These are phyloP conservation scores for Tetraneura akinire DNA, from an alignment of 1,140 invertebrate species.

Conservation along the genomic window DNA sequence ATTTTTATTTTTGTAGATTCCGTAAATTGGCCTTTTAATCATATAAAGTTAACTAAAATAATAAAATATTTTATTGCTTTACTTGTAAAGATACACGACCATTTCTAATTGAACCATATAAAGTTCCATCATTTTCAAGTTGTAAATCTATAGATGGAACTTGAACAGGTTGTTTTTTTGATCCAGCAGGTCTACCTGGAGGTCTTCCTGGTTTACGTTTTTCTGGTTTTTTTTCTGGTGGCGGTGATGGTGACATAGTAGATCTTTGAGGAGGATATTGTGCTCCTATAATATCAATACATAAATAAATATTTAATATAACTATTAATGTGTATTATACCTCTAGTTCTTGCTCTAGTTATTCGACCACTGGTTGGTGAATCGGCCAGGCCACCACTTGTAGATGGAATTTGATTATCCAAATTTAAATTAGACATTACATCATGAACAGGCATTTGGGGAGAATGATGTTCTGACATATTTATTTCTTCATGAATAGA, in stretches of 20 bases:
- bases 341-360: constrained; percentile 49
- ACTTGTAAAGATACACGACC: constrained; percentile 78
- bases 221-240: constrained; percentile 55
- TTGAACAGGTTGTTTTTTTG: constrained; percentile 55
- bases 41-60: too few species aligned
- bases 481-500: constrained; percentile 39
- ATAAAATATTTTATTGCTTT: too few species aligned
- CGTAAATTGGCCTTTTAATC: too few species aligned
- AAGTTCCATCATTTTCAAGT: constrained; percentile 75
- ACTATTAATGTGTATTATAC: neutral
- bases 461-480: neutral
- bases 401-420: constrained; percentile 45
- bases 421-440: constrained; percentile 46
- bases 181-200: constrained; percentile 60
- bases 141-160: constrained; percentile 60
- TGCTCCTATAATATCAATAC: constrained; percentile 41
- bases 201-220: constrained; percentile 57
- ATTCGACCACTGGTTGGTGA: constrained; percentile 28
- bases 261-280: constrained; percentile 56
- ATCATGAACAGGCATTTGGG: constrained; percentile 43
- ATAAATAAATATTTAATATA: constrained; percentile 19
- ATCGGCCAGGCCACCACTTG: constrained; percentile 29
- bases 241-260: constrained; percentile 57
- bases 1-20: too few species aligned
- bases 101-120: constrained; percentile 79